These are phyloP conservation scores for Cydia strobilella DNA, from an alignment of 1,140 invertebrate species.

Conservation along the genomic window DNA sequence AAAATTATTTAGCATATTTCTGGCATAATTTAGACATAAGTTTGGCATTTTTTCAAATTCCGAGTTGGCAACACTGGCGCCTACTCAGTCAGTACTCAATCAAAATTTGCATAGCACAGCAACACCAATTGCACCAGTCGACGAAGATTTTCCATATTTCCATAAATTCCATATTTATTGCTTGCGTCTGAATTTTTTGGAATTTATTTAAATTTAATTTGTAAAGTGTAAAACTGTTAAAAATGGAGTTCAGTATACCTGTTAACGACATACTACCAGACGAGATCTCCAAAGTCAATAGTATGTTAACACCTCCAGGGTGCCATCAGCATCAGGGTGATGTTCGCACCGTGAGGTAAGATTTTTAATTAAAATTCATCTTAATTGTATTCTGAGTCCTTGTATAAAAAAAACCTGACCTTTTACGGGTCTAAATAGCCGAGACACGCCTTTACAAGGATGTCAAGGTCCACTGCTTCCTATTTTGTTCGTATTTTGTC, in stretches of 20 bases:
- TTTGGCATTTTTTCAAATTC: too few relatives aligned
- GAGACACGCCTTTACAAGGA: slow-evolving; percentile 14
- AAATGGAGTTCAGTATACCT: slow-evolving; percentile 53
- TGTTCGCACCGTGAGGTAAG: slow-evolving; percentile 48
- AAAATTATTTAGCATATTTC: too few relatives aligned
- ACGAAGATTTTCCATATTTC: slow-evolving; percentile 7
- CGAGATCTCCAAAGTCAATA: slow-evolving; percentile 56
- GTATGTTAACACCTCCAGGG: slow-evolving; percentile 49
- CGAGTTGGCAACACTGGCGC: too few relatives aligned
- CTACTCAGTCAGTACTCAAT: too few relatives aligned
- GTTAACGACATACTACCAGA: slow-evolving; percentile 56
- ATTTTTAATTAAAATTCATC: slow-evolving; percentile 5
- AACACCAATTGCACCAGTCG: slow-evolving; percentile 19
- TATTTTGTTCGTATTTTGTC: neutral
- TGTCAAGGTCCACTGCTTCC: slow-evolving; percentile 22
- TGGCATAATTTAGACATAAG: too few relatives aligned
- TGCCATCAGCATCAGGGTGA: slow-evolving; percentile 45
- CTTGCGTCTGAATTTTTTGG: slow-evolving; percentile 15
- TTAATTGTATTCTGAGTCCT: neutral
- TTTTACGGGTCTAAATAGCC: neutral
- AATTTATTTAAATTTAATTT: slow-evolving; percentile 25
- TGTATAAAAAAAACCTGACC: neutral
- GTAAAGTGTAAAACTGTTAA: slow-evolving; percentile 36
- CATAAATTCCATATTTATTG: too few relatives aligned
- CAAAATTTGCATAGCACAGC: slow-evolving; percentile 9